phyloP scores from a whole-genome alignment of 37 sponge, comb jelly and placozoan species.

The Ephydatia muelleri region DNA sequence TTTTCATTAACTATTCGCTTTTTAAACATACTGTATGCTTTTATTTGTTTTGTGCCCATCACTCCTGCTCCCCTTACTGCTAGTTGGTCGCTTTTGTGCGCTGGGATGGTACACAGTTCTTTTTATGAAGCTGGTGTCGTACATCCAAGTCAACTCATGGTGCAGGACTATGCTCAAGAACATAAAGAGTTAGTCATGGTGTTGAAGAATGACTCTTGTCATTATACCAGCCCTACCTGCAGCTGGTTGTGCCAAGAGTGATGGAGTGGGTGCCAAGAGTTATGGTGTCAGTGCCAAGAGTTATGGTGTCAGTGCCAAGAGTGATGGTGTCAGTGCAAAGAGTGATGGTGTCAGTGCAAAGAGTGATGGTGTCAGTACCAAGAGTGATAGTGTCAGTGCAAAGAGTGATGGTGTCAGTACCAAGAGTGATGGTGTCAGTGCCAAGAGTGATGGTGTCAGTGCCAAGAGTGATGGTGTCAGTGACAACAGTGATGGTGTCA shows the following conservation, averaged over 20 bases:
- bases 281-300: not conserved
- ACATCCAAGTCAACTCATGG: slow-evolving; percentile 90
- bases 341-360: too few species aligned
- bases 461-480: too few species aligned
- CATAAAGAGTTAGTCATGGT: slow-evolving; percentile 23
- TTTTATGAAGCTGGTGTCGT: slow-evolving; percentile 84
- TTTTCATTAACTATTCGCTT: not conserved
- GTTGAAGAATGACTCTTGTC: not conserved
- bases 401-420: too few species aligned
- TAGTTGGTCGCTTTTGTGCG: slow-evolving; percentile 48
- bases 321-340: too few species aligned
- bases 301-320: too few species aligned
- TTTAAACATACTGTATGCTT: not conserved
- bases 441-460: too few species aligned
- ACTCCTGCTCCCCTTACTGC: not conserved
- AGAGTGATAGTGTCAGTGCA: too few species aligned
- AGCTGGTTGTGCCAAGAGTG: not conserved
- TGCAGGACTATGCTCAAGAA: slow-evolving; percentile 49
- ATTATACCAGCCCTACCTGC: not conserved
- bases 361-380: too few species aligned
- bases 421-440: too few species aligned
- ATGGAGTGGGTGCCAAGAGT: not conserved
- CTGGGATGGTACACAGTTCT: slow-evolving; percentile 65
- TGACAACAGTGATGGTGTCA: too few species aligned
- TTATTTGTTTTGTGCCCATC: not conserved